These are phyloP conservation scores for Sturnus vulgaris DNA, from an alignment of 2,113 vertebrate species.

Conservation along the genomic window DNA sequence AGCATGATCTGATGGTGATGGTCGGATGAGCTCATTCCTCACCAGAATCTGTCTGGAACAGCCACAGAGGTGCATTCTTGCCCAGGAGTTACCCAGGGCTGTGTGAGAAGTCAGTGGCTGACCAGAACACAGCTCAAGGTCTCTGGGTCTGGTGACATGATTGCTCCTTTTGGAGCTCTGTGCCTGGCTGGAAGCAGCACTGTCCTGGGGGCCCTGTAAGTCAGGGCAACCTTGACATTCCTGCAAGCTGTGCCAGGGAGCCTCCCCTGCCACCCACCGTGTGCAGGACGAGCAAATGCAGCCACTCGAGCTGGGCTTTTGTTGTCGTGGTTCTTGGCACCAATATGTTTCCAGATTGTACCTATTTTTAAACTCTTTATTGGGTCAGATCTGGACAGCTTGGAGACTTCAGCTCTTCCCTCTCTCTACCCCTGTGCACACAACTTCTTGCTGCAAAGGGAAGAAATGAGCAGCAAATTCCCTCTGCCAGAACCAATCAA, in stretches of 20 bases:
- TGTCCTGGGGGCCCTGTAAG: neutral
- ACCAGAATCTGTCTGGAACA: neutral
- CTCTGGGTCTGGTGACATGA: neutral
- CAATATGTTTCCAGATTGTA: slow-evolving; percentile 69
- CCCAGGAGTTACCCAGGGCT: neutral
- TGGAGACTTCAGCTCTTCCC: slow-evolving; percentile 57
- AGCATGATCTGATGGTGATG: too few species aligned
- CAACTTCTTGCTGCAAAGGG: slow-evolving; percentile 54
- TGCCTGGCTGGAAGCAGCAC: neutral
- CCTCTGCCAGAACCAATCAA: slow-evolving; percentile 72
- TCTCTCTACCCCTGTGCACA: slow-evolving; percentile 50
- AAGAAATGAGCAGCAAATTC: slow-evolving; percentile 62
- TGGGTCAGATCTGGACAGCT: slow-evolving; percentile 75
- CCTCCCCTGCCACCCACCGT: neutral
- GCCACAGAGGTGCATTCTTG: neutral
- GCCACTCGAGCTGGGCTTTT: neutral
- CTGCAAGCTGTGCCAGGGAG: neutral
- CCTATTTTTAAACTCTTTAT: slow-evolving; percentile 74
- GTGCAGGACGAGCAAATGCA: neutral
- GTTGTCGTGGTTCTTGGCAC: slow-evolving; percentile 64
- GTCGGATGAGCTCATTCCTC: neutral
- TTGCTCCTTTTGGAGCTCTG: neutral
- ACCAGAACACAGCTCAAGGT: neutral
- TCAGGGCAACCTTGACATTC: slow-evolving; percentile 22
- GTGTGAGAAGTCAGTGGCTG: neutral